Conservation (phyloP, 2,113 vertebrate species). For the Tragelaphus strepsiceros region DNA sequence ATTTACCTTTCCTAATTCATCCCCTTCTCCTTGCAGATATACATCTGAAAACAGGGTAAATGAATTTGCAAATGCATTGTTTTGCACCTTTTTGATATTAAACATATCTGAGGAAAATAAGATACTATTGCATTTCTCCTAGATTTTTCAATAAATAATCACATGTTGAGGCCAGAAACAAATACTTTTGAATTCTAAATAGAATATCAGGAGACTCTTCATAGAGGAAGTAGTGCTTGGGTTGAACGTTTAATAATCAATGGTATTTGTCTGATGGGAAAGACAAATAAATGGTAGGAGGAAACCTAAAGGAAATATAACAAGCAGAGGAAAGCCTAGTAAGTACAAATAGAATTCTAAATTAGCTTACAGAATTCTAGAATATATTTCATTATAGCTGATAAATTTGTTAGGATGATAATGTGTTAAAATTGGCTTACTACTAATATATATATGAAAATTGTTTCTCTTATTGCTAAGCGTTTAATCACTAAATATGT, state of each 20-base stretch:
- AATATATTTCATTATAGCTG: background rate
- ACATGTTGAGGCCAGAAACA: background rate
- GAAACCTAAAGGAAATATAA: background rate
- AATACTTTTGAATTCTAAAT: background rate
- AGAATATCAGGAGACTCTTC: background rate
- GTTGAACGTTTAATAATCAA: background rate
- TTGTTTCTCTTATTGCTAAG: background rate
- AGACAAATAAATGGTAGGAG: background rate
- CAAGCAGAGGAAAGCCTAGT: background rate
- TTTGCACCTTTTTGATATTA: background rate
- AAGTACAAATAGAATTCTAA: background rate
- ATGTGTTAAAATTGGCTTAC: background rate
- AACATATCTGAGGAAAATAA: background rate
- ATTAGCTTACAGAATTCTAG: background rate
- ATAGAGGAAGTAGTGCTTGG: background rate
- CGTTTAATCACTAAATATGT: background rate
- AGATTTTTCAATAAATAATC: background rate
- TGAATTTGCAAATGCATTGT: background rate
- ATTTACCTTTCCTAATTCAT: background rate
- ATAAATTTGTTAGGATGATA: background rate
- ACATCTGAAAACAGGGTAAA: background rate
- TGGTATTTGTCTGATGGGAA: background rate
- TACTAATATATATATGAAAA: background rate
- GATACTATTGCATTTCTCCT: background rate
- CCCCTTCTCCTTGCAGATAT: background rate